Conservation (phyloP, 2,888 invertebrate species). For the Drosophila sordidula region DNA sequence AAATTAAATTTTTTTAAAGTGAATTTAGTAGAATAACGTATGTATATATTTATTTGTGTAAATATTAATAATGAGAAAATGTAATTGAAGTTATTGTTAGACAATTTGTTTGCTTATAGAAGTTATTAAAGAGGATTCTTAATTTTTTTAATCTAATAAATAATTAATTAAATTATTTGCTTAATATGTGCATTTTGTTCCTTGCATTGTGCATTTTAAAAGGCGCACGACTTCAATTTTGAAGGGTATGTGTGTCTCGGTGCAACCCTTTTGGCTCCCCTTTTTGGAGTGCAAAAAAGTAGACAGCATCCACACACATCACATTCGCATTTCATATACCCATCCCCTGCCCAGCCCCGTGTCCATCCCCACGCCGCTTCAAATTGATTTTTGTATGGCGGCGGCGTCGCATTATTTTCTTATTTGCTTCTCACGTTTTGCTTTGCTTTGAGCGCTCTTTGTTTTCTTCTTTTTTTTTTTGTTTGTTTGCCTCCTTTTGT, state of each 20-base stretch:
- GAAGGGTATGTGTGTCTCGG: conserved; percentile 31
- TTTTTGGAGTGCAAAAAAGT: conserved; percentile 43
- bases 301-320: conserved; percentile 58
- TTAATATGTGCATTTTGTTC: background rate
- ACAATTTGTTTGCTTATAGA: too few species aligned
- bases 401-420: conserved; percentile 66
- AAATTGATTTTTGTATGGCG: conserved; percentile 74
- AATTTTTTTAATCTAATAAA: too few species aligned
- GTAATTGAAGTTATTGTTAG: too few species aligned
- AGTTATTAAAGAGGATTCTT: too few species aligned
- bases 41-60: too few species aligned
- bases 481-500: conserved; percentile 74
- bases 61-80: too few species aligned
- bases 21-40: too few species aligned
- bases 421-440: conserved; percentile 75
- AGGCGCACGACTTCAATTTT: background rate
- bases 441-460: conserved; percentile 65
- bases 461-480: conserved; percentile 75
- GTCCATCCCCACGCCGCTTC: conserved; percentile 44
- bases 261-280: background rate
- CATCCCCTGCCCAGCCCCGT: background rate
- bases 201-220: background rate
- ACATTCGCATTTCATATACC: conserved; percentile 37
- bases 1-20: too few species aligned
- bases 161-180: too few species aligned